These are phyloP conservation scores for Beris morrisii DNA, from an alignment of 2,888 invertebrate species.

Conservation along the genomic window DNA sequence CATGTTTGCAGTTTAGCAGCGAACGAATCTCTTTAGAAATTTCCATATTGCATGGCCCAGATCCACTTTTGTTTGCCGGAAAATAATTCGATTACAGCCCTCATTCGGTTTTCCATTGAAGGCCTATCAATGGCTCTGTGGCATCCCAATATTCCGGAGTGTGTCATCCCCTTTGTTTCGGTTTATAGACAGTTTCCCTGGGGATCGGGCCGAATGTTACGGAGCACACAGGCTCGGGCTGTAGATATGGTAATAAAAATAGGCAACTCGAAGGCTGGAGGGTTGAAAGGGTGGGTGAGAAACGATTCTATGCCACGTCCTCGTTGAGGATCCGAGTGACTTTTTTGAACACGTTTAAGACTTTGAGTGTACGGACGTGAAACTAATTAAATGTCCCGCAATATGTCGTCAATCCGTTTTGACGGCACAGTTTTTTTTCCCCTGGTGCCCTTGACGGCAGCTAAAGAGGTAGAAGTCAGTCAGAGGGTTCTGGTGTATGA, in stretches of 20 bases:
- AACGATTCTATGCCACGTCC: background rate
- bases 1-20: too few species aligned
- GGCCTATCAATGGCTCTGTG: conserved; percentile 10
- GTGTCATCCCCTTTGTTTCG: conserved; percentile 27
- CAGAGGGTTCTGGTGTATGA: too few species aligned
- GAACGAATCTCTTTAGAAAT: too few species aligned
- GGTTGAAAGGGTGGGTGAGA: background rate
- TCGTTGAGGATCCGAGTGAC: too few species aligned
- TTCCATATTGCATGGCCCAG: too few species aligned
- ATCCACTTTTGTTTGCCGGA: conserved; percentile 7
- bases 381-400: conserved; percentile 26
- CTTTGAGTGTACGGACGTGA: background rate
- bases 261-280: background rate
- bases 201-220: conserved; percentile 8
- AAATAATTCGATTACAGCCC: conserved; percentile 28
- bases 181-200: conserved; percentile 27
- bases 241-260: background rate
- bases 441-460: background rate
- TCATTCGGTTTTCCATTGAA: conserved; percentile 21
- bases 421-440: conserved; percentile 10
- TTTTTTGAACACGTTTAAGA: background rate
- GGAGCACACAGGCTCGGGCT: background rate
- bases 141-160: background rate
- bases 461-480: too few species aligned
- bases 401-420: conserved; percentile 29